Evolutionary conservation across 2,888 invertebrate genomes (phyloP), one percentile per base, ranked within the genome.

Genomic region (Dorcus parallelipipedus): DNA sequence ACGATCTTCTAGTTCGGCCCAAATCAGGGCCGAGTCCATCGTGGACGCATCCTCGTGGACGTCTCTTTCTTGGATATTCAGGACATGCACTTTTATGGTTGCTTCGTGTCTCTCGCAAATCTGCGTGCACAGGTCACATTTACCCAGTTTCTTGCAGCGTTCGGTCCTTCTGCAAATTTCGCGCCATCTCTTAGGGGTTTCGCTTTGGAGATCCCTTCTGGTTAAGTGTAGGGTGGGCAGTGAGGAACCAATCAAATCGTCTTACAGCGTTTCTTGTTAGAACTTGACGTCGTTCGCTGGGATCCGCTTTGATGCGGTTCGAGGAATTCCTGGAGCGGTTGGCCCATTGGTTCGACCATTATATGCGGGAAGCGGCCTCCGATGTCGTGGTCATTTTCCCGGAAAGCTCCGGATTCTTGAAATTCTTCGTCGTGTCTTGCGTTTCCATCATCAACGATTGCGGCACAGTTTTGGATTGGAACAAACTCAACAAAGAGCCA

Each of bases 101-200:
- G n/a, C n/a, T n/a, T 61, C 54, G 3, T 47, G 47, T 17, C 56
- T 57, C n/a, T 59, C 61, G 49, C 66, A 66, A 26, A 60, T 41
- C 49, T 59, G 56, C 10, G 41, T 51, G 54, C 67, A 67, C 17
- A 54, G 23, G n/a, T 62, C 64, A 42, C 67, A 67, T 49, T 60
- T 61, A 17, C 58, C 59, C 33, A 42, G 48, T n/a, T 17, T 9
- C 47, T 64, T 64, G 58, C 65, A 67, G 26, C 59, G 26, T 8
- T 33, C 9, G 2, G 52, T 43, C 14, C 56, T 54, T 51, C 14
- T 56, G 38, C 67, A 67, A 9, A 14, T 51, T 3, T 64, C 59
- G 48, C 67, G 65, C 9, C 55, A 51, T 53, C 54, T 60, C 49
- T 58, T 64, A 17, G 59, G 51, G 2, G 52, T 39, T 8, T 51